Conservation (phyloP, 2,888 invertebrate species). For the Strigamia maritima region DNA sequence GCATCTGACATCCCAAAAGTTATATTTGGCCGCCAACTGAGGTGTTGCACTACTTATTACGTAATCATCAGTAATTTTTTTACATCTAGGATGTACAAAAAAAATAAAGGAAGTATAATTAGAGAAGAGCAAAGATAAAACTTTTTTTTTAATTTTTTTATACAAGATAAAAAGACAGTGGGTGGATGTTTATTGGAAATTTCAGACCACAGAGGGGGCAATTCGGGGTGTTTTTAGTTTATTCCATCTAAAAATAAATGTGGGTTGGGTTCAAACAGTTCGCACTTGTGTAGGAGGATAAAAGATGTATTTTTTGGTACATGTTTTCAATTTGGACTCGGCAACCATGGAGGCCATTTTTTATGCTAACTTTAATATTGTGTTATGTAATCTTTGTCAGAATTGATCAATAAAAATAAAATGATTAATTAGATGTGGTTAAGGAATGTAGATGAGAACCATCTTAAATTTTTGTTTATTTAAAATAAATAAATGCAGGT, state of each 20-base stretch:
- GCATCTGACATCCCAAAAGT: background rate
- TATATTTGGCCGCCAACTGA: constrained; percentile 22
- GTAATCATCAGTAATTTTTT: background rate
- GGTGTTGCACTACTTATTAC: constrained; percentile 12
- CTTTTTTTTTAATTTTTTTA: too few species aligned
- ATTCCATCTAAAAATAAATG: background rate
- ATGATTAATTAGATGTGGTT: background rate
- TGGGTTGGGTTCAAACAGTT: background rate
- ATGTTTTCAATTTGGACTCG: background rate
- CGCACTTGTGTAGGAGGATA: background rate
- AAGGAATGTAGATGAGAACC: background rate
- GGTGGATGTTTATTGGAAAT: background rate
- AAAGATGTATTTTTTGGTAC: background rate
- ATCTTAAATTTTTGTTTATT: too few species aligned
- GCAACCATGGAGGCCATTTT: background rate
- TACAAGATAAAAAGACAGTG: background rate
- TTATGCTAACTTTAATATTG: background rate
- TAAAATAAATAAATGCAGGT: too few species aligned
- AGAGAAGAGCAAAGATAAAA: background rate
- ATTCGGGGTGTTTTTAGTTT: background rate
- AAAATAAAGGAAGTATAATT: background rate
- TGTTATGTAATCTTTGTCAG: too few species aligned
- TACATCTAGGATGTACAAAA: background rate
- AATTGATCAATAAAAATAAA: too few species aligned
- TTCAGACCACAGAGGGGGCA: background rate